Base-by-base conservation (phyloP, 2,113 vertebrate species). In the Myotis yumanensis region DNA sequence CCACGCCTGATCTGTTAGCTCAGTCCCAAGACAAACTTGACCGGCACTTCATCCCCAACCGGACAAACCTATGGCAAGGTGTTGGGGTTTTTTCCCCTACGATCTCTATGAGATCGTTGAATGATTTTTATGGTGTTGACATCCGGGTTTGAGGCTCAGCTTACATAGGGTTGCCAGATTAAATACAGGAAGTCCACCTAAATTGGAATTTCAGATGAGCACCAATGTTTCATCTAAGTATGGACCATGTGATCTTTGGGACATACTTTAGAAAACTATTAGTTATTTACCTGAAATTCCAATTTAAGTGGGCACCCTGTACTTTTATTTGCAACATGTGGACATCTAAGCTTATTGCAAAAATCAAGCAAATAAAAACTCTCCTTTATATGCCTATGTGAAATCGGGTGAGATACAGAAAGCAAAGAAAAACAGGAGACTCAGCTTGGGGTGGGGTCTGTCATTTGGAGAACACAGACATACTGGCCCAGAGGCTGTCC, bases 331-430 rank as follows among this genome's bases (percentile, higher is more conserved):
- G 28, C 12, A 73, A 46, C 30, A 14, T 32, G 22, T 69, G 20
- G 48, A 71, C 91, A 71, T 18, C 30, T 68, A 80, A 46, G 43
- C 3, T 71, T 79, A 82, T 57, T 90, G 28, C 1, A 30, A 94
- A 81, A 90, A 54, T 92, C 30, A 93, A 82, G 28, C 35, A 87
- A 96, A 90, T 51, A 25, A 68, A 89, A 89, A 30, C 25, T 40
- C 1, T 48, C 73, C 25, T 75, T 64, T 51, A 57, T 62, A 43
- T 86, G 6, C 11, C 46, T 62, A 0, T 32, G 22, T 40, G n/a
- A 88, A 71, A 40, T 5, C 72, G 48, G 23, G 17, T 77, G 79
- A 64, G 22, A 64, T 14, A 22, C 0, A 32, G 17, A 88, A 51
- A 15, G 10, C 46, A 35, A 83, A 22, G 18, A 88, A 64, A 28